Evolutionary conservation across 2,888 invertebrate species (phyloP), one percentile per base, ranked within the genome.

Genomic region (Nycteola revayana): DNA sequence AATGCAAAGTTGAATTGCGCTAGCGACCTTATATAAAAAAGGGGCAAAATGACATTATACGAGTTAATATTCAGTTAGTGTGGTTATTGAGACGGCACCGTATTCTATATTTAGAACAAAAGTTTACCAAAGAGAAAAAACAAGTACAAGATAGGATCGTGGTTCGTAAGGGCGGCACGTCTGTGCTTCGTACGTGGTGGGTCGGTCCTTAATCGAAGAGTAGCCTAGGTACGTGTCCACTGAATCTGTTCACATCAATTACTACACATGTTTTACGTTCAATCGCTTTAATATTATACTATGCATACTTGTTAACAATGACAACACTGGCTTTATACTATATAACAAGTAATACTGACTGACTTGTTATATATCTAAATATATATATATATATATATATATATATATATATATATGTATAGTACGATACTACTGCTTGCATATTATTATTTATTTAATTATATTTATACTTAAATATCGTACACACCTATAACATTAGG

Each of bases 161-260:
- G 50, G 66, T 77, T 74, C 56, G 66, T 65, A 75, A 59, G 64
- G 49, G 56, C 42, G 38, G 64, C 78, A 79, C 78, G 78, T 77
- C 34, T 49, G 36, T 41, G 45, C 34, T 33, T 33, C 30, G 60
- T 62, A 71, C 73, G 76, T 75, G 75, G 59, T 45, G 65, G 57
- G 66, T 52, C 59, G 60, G 47, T 47, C 44, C 57, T 59, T 58
- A 64, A 70, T 67, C 60, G 65, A 53, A 55, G 47, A 40, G 42
- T 43, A 26, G 46, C 35, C n/a, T 54, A 62, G 62, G 60, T 65
- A 62, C 65, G 60, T 65, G 66, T 47, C 44, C 39, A 40, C 38
- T 36, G 38, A 34, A 39, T 24, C 44, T 32, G 32, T 32, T 32
- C 40, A 20, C 38, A 30, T 22, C 40, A 24, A 32, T 34, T 27